A percentile compares a stretch with the other conserved stretches of the same genome.
Conservation (phyloP, 2,888 invertebrate genomes). For the Volucella inflata region DNA sequence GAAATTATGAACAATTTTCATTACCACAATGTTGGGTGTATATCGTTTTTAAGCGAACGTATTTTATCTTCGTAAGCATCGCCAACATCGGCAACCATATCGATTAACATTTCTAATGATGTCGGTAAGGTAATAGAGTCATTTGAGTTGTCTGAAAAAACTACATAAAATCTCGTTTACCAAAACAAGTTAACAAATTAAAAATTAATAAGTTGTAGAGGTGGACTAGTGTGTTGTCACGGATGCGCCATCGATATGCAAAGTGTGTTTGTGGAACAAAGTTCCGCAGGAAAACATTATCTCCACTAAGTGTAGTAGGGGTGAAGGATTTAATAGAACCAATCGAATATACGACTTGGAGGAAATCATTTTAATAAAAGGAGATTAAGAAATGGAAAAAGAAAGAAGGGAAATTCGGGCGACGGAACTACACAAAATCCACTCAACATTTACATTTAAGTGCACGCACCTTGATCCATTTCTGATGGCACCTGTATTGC, state of each 20-base stretch:
- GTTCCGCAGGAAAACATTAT: not conserved
- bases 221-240: constrained; percentile 63
- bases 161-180: constrained; percentile 83
- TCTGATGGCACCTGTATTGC: constrained; percentile 85
- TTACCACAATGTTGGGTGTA: constrained; percentile 84
- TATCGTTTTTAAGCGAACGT: constrained; percentile 84
- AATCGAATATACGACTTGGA: not conserved
- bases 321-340: not conserved
- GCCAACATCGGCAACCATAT: constrained; percentile 87
- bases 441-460: constrained; percentile 55
- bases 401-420: not conserved
- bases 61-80: constrained; percentile 88
- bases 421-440: constrained; percentile 65
- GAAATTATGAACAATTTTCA: constrained; percentile 51
- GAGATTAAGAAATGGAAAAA: too few species aligned
- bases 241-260: not conserved
- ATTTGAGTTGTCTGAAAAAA: constrained; percentile 83
- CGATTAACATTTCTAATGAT: constrained; percentile 85
- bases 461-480: constrained; percentile 68
- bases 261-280: not conserved
- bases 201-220: constrained; percentile 66
- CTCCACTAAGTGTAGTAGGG: not conserved
- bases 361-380: constrained; percentile 4
- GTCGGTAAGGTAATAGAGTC: constrained; percentile 83
- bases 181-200: constrained; percentile 76